Conservation (phyloP, 2,797 vertebrate genomes). For the Garrulus glandarius region DNA sequence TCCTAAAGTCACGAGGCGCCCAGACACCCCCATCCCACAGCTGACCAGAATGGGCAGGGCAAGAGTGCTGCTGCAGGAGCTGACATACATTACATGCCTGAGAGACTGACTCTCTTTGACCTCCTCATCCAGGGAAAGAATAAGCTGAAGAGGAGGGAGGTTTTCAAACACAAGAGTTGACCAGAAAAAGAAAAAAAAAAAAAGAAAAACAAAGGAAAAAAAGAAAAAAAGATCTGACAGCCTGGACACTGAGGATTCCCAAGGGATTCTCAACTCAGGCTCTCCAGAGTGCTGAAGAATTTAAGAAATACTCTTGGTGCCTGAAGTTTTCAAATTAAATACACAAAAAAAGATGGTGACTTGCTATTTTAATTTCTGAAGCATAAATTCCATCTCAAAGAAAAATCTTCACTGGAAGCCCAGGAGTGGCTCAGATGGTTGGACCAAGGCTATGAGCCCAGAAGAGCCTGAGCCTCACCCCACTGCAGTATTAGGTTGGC, state of each 20-base stretch:
- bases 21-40: fast-evolving
- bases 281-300: background rate
- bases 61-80: background rate
- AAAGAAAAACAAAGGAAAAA: too few species aligned
- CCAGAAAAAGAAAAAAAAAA: too few species aligned
- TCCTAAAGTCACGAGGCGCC: background rate
- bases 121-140: background rate
- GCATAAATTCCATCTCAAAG: background rate
- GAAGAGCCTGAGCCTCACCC: background rate
- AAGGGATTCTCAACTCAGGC: background rate
- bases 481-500: background rate
- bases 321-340: background rate
- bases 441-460: background rate
- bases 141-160: background rate
- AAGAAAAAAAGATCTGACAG: background rate
- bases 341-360: background rate
- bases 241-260: background rate
- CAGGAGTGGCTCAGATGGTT: background rate
- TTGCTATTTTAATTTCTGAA: background rate
- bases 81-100: background rate
- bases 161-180: background rate
- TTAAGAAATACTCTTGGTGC: background rate
- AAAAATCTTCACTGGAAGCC: background rate
- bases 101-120: background rate
- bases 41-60: background rate